Conservation (phyloP, 1,140 invertebrate genomes). For the Oryzaephilus surinamensis region DNA sequence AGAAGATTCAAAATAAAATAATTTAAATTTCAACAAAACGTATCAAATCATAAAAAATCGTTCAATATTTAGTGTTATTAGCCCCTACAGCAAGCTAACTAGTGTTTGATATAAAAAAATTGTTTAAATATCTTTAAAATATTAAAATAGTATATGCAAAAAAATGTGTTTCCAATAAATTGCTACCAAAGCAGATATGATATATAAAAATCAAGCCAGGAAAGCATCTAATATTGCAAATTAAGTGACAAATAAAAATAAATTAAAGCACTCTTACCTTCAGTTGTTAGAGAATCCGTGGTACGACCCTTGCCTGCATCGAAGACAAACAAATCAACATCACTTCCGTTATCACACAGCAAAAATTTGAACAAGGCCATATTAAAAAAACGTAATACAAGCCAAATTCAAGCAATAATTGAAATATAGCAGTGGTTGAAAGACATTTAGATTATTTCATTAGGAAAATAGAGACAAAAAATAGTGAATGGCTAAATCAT, state of each 20-base stretch:
- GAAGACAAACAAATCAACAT: constrained; percentile 30
- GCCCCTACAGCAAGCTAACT: not conserved
- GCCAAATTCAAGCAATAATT: not conserved
- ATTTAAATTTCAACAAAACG: no score
- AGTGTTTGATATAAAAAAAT: not conserved
- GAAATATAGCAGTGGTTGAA: no score
- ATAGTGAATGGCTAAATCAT: no score
- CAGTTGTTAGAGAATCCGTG: constrained; percentile 38
- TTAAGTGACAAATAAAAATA: constrained; percentile 3
- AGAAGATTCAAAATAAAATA: no score
- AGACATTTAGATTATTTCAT: no score
- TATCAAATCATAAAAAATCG: no score
- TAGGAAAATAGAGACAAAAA: no score
- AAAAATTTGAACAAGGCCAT: constrained; percentile 15
- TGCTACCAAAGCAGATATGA: not conserved
- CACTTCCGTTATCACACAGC: constrained; percentile 31
- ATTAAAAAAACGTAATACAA: constrained; percentile 1
- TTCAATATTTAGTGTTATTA: not conserved
- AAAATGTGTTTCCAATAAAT: not conserved
- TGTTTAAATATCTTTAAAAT: not conserved
- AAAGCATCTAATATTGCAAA: constrained; percentile 2
- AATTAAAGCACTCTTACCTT: constrained; percentile 35
- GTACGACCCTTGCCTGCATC: constrained; percentile 40
- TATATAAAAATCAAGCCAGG: not conserved
- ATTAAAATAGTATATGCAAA: not conserved